Evolutionary conservation across 2,113 vertebrate species (phyloP).

Genomic region (Condylura cristata): DNA sequence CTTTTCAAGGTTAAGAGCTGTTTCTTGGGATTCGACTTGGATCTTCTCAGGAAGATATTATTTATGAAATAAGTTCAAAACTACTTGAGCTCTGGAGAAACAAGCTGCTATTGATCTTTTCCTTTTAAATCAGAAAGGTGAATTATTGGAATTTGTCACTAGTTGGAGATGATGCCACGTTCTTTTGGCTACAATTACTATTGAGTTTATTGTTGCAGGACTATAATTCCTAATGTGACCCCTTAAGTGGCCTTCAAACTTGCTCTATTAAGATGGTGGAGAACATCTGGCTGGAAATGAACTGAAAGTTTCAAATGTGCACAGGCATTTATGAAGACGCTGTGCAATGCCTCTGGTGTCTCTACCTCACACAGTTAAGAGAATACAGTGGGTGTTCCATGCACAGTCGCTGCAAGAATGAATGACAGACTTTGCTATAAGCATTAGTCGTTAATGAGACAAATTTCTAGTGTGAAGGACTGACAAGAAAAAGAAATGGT

Average conservation of each 20-base stretch:
- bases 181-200: neutral
- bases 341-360: neutral
- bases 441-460: neutral
- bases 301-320: neutral
- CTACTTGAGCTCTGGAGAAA: neutral
- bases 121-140: neutral
- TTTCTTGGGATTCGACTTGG: neutral
- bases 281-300: neutral
- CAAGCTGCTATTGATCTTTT: neutral
- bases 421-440: neutral
- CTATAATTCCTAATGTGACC: neutral
- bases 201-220: constrained; percentile 49
- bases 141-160: constrained; percentile 24
- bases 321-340: neutral
- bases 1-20: constrained; percentile 26
- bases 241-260: neutral
- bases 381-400: neutral
- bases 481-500: neutral
- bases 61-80: constrained; percentile 26
- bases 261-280: neutral
- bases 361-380: neutral
- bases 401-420: neutral
- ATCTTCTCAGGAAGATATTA: neutral
- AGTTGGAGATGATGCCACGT: constrained; percentile 12
- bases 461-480: neutral